A percentile compares a stretch with the other conserved stretches of the same genome.
Conservation (phyloP, 2,888 invertebrate genomes). For the Agrochola litura region DNA sequence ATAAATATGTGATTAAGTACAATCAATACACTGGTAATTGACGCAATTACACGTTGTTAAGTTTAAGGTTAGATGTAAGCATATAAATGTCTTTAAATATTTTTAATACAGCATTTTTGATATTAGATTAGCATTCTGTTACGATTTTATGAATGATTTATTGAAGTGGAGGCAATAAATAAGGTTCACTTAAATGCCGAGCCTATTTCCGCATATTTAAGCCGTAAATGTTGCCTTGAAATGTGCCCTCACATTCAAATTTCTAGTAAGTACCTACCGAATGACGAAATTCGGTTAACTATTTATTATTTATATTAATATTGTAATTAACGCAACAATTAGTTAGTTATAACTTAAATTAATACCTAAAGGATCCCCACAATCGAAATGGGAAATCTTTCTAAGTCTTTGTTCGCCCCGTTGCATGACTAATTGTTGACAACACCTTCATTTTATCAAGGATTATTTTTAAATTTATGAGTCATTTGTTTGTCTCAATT, state of each 20-base stretch:
- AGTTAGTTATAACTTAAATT: neutral
- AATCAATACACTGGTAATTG: slow-evolving; percentile 58
- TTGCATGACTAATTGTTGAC: neutral
- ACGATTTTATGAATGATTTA: slow-evolving; percentile 63
- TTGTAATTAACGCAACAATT: neutral
- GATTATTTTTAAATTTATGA: neutral
- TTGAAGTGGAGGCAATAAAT: slow-evolving; percentile 60
- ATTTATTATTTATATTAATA: slow-evolving; percentile 4
- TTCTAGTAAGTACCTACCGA: slow-evolving; percentile 50
- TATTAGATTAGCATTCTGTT: slow-evolving; percentile 53
- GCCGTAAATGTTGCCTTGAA: slow-evolving; percentile 64
- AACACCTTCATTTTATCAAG: neutral
- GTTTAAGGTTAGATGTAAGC: slow-evolving; percentile 54
- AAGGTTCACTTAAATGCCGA: slow-evolving; percentile 61
- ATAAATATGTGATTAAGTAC: slow-evolving; percentile 65
- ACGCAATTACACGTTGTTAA: slow-evolving; percentile 56
- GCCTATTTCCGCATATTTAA: slow-evolving; percentile 65
- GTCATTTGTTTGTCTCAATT: neutral
- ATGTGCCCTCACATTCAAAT: slow-evolving; percentile 63
- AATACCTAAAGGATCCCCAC: neutral
- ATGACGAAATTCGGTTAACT: slow-evolving; percentile 24
- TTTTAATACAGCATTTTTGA: slow-evolving; percentile 52
- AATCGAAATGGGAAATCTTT: neutral
- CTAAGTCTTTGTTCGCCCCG: no score
- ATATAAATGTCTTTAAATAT: slow-evolving; percentile 30